Evolutionary conservation across 2,888 invertebrate species (phyloP).

Genomic region (Alviniconcha strummeri): DNA sequence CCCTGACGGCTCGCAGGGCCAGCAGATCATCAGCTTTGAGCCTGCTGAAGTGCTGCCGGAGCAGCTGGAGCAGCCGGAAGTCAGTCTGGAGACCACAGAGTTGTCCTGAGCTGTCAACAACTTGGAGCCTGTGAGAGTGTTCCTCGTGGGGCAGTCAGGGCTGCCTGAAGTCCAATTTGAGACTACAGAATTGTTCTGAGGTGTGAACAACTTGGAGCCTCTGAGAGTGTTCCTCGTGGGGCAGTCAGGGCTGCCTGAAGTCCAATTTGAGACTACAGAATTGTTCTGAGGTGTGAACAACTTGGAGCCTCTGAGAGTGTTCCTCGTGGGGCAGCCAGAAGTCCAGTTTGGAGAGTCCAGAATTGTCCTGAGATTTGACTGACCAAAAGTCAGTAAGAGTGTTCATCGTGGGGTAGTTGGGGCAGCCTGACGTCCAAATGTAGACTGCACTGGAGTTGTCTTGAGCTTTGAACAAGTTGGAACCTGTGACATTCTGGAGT

Average conservation of each 20-base stretch:
- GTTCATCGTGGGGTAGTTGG: no score
- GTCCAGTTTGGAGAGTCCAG: no score
- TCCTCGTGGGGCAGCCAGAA: not conserved
- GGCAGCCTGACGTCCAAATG: no score
- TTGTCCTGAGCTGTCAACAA: conserved; percentile 8
- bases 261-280: conserved; percentile 6
- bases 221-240: not conserved
- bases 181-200: not conserved
- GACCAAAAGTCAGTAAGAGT: no score
- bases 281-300: conserved; percentile 3
- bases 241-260: not conserved
- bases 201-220: conserved; percentile 12
- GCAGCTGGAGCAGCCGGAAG: not conserved
- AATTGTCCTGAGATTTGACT: no score
- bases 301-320: not conserved
- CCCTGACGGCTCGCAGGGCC: not conserved
- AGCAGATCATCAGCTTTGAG: conserved; percentile 29
- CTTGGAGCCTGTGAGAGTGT: conserved; percentile 1
- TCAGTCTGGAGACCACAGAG: conserved; percentile 16
- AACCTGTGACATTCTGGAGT: no score
- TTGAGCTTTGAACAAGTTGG: no score
- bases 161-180: not conserved
- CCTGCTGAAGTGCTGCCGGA: not conserved
- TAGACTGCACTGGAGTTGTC: no score
- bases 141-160: not conserved